Conservation (phyloP, 1,140 invertebrate genomes). For the Temnothorax nylanderi region DNA sequence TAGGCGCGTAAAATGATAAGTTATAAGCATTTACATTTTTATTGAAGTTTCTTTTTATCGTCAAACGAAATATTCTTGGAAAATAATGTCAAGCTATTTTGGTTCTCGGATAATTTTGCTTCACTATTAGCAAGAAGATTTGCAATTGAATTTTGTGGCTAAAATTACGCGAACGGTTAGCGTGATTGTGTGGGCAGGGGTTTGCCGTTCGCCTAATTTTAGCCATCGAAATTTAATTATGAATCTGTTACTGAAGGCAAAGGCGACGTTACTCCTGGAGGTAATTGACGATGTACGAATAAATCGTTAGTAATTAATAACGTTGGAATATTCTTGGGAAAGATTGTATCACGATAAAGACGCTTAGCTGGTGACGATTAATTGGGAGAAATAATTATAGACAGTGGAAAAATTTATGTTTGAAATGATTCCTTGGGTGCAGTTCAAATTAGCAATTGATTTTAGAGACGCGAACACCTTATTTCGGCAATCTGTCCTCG, state of each 20-base stretch:
- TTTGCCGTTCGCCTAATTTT: slow-evolving; percentile 23
- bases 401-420: neutral
- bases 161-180: slow-evolving; percentile 20
- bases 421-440: neutral
- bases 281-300: neutral
- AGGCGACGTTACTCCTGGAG: neutral
- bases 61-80: neutral
- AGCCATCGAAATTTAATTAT: slow-evolving; percentile 36
- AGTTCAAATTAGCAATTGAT: slow-evolving; percentile 25
- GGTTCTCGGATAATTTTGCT: slow-evolving; percentile 8
- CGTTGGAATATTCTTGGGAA: neutral
- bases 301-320: slow-evolving; percentile 38
- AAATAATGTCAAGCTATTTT: neutral
- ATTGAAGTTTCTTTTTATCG: neutral
- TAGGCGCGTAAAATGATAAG: neutral
- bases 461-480: neutral
- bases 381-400: neutral
- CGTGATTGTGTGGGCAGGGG: neutral
- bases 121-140: neutral
- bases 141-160: slow-evolving; percentile 38
- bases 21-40: neutral
- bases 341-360: neutral
- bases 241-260: slow-evolving; percentile 8
- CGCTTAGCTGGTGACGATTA: neutral
- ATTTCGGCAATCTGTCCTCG: slow-evolving; percentile 11